A percentile compares a stretch with the other conserved stretches of the same genome.
phyloP scores from a whole-genome alignment of 1,140 invertebrate genomes.

The Rhagoletis zephyria region DNA sequence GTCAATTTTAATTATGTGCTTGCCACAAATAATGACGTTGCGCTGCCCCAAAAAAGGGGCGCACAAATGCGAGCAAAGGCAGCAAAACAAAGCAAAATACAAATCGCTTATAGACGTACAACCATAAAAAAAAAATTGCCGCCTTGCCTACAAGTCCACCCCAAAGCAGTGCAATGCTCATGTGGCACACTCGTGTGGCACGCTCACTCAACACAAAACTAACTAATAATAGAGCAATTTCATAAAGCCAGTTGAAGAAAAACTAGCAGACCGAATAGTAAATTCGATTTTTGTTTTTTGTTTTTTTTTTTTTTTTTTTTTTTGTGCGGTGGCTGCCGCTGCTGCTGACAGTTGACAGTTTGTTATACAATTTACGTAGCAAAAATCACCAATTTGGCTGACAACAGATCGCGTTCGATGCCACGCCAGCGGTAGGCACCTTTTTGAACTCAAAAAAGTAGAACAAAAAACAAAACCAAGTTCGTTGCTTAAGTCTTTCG shows the following conservation, averaged over 20 bases:
- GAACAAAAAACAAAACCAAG: neutral
- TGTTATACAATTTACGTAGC: conserved; percentile 38
- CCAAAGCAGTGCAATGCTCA: neutral
- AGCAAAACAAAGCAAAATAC: neutral
- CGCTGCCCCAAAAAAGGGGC: conserved; percentile 67
- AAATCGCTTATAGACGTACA: neutral
- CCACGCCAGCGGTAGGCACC: conserved; percentile 33
- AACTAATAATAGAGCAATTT: conserved; percentile 42
- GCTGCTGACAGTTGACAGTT: conserved; percentile 31
- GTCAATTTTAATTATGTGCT: conserved; percentile 72
- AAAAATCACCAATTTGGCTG: conserved; percentile 36
- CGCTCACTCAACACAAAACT: neutral
- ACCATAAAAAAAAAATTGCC: neutral
- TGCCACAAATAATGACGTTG: conserved; percentile 67
- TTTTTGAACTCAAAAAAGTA: conserved; percentile 21
- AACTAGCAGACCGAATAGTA: neutral
- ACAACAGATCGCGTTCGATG: conserved; percentile 48
- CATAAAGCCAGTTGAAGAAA: neutral
- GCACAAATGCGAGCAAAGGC: neutral
- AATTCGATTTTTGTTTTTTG: neutral
- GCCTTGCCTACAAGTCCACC: neutral
- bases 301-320: neutral
- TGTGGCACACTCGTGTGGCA: conserved; percentile 48
- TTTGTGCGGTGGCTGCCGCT: neutral
- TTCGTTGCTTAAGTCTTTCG: conserved; percentile 15